Base-by-base conservation (phyloP, 2,888 invertebrate genomes). In the Pandemis cinnamomeana region DNA sequence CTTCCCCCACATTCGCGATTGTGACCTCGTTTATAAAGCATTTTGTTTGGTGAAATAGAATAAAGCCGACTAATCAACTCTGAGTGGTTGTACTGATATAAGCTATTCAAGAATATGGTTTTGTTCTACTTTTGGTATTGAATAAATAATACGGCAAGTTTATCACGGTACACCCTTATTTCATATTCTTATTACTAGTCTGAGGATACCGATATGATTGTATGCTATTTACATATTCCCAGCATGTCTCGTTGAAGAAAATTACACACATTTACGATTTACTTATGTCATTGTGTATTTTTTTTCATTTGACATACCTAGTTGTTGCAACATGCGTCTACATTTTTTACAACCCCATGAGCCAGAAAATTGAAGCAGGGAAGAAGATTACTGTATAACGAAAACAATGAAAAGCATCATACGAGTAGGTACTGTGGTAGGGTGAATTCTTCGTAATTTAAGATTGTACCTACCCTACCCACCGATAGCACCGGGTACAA, bases 1-100 rank as follows among this genome's bases (percentile, higher is more conserved):
- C 82, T 81, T 84, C 81, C 79, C 82, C 82, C 82, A 78, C 81
- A 80, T 78, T 81, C 79, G 76, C 78, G 78, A 80, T 81, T 75
- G 79, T 77, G 78, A 81, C 78, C 80, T 80, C 80, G 77, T 82
- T 81, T 78, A 76, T 77, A 81, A 81, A 80, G 77, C 78, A 77
- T 80, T 58, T 66, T 15, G 53, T 44, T 20, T 20, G 62, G 60
- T 51, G n/a, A 61, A 67, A 67, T 61, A 20, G 42, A 67, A 67
- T 4, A 58, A 46, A 71, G 20, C 13, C n/a, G 15, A 69, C 41
- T 63, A 63, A 44, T 63, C 62, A 44, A 63, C 63, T 63, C 42
- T 46, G 44, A 20, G 63, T 46, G 20, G 55, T 55, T 55, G 55
- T 55, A 55, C 55, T 20, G 53, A 53, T 53, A 53, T 15, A 53